phyloP scores from a whole-genome alignment of 2,797 vertebrate species.

The Pygocentrus nattereri region DNA sequence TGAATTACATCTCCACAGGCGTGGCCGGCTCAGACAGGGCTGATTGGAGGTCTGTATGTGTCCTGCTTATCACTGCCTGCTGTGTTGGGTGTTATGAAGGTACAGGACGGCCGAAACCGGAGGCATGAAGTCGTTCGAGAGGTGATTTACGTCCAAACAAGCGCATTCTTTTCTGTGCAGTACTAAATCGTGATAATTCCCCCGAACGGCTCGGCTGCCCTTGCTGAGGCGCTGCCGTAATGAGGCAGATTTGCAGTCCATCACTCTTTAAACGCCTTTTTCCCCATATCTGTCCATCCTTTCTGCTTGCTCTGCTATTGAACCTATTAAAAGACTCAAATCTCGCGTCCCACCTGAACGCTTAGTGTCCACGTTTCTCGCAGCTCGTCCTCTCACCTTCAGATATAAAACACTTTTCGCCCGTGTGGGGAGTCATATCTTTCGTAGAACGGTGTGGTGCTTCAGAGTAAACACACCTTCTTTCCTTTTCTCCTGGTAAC shows the following conservation, averaged over 20 bases:
- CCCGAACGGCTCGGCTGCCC: conserved; percentile 43
- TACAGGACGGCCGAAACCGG: background rate
- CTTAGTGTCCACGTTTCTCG: conserved; percentile 1
- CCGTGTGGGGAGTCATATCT: conserved; percentile 33
- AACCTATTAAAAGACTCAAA: background rate
- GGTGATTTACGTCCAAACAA: conserved; percentile 53
- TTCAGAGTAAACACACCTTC: conserved; percentile 1
- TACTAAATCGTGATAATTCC: conserved; percentile 38
- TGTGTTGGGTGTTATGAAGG: conserved; percentile 43
- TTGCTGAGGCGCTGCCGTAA: conserved; percentile 38
- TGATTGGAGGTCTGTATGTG: conserved; percentile 47
- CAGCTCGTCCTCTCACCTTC: background rate
- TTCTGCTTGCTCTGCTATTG: conserved; percentile 12
- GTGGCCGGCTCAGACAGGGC: conserved; percentile 39
- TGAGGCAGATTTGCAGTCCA: conserved; percentile 51
- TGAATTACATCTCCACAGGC: conserved; percentile 58
- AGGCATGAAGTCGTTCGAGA: conserved; percentile 38
- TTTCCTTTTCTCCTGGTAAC: background rate
- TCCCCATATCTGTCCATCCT: conserved; percentile 32
- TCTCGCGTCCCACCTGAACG: conserved; percentile 34
- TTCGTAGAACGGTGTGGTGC: background rate
- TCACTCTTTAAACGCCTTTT: conserved; percentile 18
- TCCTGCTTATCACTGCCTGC: conserved; percentile 54
- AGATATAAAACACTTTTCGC: conserved; percentile 14
- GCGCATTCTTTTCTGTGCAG: conserved; percentile 8